phyloP scores from a whole-genome alignment of 92 coral and sea anemone genomes.

The Hydrozoanthus gracilis region DNA sequence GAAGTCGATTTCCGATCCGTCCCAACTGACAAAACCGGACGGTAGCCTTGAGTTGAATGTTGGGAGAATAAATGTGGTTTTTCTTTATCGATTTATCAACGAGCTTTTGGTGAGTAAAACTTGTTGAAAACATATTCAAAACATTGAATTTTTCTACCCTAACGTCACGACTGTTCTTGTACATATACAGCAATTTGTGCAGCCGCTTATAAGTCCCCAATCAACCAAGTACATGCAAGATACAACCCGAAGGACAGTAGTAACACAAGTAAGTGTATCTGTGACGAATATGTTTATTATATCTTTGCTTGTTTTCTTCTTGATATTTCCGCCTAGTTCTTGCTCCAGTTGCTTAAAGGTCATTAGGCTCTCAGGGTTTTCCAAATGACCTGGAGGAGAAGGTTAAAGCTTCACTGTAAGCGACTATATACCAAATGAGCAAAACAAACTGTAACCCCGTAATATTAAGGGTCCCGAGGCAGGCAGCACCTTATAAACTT shows the following conservation, averaged over 20 bases:
- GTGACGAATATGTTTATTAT: not conserved
- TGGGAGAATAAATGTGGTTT: slow-evolving; percentile 76
- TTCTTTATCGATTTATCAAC: slow-evolving; percentile 75
- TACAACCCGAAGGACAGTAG: slow-evolving; percentile 75
- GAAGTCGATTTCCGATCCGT: not conserved
- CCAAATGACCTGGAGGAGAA: too few relatives aligned
- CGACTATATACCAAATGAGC: too few relatives aligned
- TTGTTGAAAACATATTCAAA: not conserved
- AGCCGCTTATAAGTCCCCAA: slow-evolving; percentile 84
- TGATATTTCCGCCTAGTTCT: too few relatives aligned
- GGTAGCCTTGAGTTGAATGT: slow-evolving; percentile 68
- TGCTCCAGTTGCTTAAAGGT: too few relatives aligned
- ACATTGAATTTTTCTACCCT: not conserved
- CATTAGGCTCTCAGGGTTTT: too few relatives aligned
- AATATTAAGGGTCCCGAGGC: too few relatives aligned
- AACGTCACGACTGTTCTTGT: not conserved
- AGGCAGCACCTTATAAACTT: too few relatives aligned
- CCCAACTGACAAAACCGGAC: slow-evolving; percentile 72
- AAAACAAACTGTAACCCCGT: too few relatives aligned
- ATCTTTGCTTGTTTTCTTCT: too few relatives aligned
- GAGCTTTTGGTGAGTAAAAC: slow-evolving; percentile 71
- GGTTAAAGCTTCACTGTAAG: too few relatives aligned
- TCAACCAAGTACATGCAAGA: slow-evolving; percentile 82
- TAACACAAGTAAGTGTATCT: slow-evolving; percentile 60
- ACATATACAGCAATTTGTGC: slow-evolving; percentile 68